Percentiles rank a stretch among this genome's conserved stretches.
Evolutionary conservation across 2,888 invertebrate species (phyloP).

Genomic region (Hypercompe scribonia): DNA sequence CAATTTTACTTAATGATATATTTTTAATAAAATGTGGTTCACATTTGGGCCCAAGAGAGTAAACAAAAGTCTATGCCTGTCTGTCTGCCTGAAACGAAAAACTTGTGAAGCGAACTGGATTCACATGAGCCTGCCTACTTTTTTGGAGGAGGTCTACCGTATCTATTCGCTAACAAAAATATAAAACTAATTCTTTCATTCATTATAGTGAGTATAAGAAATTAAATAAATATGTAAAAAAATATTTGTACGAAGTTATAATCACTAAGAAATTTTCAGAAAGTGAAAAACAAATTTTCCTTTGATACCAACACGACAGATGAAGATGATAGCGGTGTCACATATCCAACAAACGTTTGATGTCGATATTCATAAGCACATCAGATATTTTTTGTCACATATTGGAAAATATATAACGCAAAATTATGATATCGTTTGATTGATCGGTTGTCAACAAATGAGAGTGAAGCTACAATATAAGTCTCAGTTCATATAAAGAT

Average conservation of each 20-base stretch:
- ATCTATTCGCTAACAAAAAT: no score
- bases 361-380: slow-evolving; percentile 3
- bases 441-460: slow-evolving; percentile 4
- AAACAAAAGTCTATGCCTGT: no score
- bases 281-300: background rate
- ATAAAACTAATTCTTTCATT: no score
- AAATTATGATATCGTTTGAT: slow-evolving; percentile 1
- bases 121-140: no score
- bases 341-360: slow-evolving; percentile 7
- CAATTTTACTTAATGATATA: no score
- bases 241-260: background rate
- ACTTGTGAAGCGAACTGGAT: no score
- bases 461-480: background rate
- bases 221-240: background rate
- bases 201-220: no score
- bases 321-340: background rate
- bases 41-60: no score
- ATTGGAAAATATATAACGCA: background rate
- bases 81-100: no score
- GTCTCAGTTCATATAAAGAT: background rate
- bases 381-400: background rate
- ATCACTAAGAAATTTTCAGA: background rate
- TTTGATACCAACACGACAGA: background rate
- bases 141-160: no score
- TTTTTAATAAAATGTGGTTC: no score